Evolutionary conservation across 2,113 vertebrate species (phyloP).

Genomic region (Sminthopsis crassicaudata): DNA sequence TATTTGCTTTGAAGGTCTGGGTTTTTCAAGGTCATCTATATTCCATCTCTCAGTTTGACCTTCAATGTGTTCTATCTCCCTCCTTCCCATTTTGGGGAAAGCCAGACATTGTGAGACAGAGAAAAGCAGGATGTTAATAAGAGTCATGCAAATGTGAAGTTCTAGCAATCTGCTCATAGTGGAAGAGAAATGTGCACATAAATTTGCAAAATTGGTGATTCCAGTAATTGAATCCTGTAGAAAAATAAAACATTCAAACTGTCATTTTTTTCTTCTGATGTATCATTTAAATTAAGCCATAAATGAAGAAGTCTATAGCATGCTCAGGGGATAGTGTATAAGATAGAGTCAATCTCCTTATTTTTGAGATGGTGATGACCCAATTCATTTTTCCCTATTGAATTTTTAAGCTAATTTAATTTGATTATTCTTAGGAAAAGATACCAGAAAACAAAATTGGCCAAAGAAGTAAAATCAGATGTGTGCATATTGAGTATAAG

Average conservation of each 20-base stretch:
- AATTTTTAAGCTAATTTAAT: conserved; percentile 68
- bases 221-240: conserved; percentile 72
- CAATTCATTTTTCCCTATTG: conserved; percentile 71
- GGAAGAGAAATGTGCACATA: conserved; percentile 59
- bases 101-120: conserved; percentile 70
- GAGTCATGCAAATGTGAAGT: conserved; percentile 67
- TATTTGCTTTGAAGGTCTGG: conserved; percentile 51
- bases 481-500: background rate
- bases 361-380: conserved; percentile 70
- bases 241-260: conserved; percentile 67
- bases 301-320: conserved; percentile 51
- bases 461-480: background rate
- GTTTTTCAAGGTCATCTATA: conserved; percentile 37
- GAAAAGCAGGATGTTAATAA: conserved; percentile 81
- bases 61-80: conserved; percentile 37
- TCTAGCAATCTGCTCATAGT: conserved; percentile 78
- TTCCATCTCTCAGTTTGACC: conserved; percentile 49
- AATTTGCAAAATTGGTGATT: conserved; percentile 48
- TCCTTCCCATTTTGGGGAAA: conserved; percentile 62
- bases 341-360: conserved; percentile 56
- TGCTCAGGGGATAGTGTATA: conserved; percentile 24
- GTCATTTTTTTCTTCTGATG: conserved; percentile 19
- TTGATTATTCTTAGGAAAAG: conserved; percentile 52
- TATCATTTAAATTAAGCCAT: conserved; percentile 29
- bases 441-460: background rate